Base-by-base conservation (phyloP, 2,113 vertebrate species). In the Pavo muticus region DNA sequence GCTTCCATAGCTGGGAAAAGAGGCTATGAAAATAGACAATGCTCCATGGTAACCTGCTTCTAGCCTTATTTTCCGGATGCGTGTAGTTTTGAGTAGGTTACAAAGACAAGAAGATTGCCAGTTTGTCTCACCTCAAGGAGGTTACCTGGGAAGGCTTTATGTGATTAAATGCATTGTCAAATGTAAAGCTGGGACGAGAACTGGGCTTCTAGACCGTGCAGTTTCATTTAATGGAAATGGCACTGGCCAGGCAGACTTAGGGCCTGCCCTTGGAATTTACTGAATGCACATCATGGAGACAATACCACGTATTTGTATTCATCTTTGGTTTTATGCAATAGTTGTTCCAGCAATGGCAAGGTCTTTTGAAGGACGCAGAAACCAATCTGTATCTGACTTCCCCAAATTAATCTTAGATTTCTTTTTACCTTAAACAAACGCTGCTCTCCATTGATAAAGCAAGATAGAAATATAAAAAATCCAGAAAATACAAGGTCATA, bases 301-400 rank as follows among this genome's bases (percentile, higher is more conserved):
- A 90, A 32, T 25, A 70, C 6, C n/a, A 50, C 23, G 74, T n/a
- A 70, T 67, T 68, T 73, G 17, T 32, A 65, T 52, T 86, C 74
- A 40, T 82, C 56, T 90, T 86, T 89, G 67, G 45, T 32, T 95
- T 76, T 64, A 91, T 18, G 48, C 5, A 27, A 25, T 68, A 76
- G 35, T 27, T 79, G 57, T 82, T 91, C 69, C 64, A 84, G 75
- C 24, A 86, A 78, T n/a, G 37, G 68, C 10, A 37, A 69, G 74
- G 52, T 13, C 18, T 23, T 91, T 92, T 96, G 95, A 72, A 80
- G 95, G 92, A 94, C n/a, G 67, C 6, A 84, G 15, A 95, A 91
- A 82, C 21, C 16, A 69, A n/a, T 81, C 25, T 61, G 82, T 71
- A 76, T 65, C 20, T 83, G 45, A 61, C 84, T 96, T 85, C 54